Evolutionary conservation across 2,113 vertebrate genomes (phyloP).

Genomic region (Poeciliopsis prolifica): DNA sequence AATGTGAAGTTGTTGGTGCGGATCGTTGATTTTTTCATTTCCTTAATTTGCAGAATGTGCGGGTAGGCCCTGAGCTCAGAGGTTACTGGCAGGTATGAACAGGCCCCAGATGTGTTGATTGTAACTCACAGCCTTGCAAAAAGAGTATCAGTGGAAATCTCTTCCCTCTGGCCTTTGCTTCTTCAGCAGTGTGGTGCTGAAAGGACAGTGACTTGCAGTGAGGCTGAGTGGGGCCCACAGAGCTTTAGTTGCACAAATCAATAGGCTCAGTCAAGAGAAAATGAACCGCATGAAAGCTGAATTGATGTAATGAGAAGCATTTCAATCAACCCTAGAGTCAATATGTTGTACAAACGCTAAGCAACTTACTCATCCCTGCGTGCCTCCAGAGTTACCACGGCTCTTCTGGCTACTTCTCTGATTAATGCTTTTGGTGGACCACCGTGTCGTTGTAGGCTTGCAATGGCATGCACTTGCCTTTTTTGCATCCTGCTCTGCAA

Average conservation of each 20-base stretch:
- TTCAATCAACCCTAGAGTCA: constrained; percentile 44
- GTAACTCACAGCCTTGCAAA: constrained; percentile 63
- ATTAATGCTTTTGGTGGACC: background rate
- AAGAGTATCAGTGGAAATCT: constrained; percentile 13
- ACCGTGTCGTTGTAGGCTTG: background rate
- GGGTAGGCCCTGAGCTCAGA: constrained; percentile 18
- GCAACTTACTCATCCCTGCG: background rate
- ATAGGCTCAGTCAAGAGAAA: constrained; percentile 58
- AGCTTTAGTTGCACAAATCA: constrained; percentile 57
- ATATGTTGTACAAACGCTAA: background rate
- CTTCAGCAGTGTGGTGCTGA: constrained; percentile 57
- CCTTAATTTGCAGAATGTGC: constrained; percentile 68
- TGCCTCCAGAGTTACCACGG: background rate
- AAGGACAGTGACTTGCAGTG: constrained; percentile 57
- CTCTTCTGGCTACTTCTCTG: background rate
- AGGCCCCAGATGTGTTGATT: constrained; percentile 66
- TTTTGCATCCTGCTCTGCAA: background rate
- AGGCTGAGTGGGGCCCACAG: constrained; percentile 33
- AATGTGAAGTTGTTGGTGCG: constrained; percentile 63
- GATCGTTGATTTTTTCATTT: constrained; percentile 75
- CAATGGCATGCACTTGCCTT: background rate
- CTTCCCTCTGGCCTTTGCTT: constrained; percentile 11
- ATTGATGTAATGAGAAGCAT: constrained; percentile 68
- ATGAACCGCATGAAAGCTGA: constrained; percentile 50
- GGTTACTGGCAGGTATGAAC: constrained; percentile 46